phyloP scores from a whole-genome alignment of 2,113 vertebrate species.

The Rhegmatorhina hoffmannsi region DNA sequence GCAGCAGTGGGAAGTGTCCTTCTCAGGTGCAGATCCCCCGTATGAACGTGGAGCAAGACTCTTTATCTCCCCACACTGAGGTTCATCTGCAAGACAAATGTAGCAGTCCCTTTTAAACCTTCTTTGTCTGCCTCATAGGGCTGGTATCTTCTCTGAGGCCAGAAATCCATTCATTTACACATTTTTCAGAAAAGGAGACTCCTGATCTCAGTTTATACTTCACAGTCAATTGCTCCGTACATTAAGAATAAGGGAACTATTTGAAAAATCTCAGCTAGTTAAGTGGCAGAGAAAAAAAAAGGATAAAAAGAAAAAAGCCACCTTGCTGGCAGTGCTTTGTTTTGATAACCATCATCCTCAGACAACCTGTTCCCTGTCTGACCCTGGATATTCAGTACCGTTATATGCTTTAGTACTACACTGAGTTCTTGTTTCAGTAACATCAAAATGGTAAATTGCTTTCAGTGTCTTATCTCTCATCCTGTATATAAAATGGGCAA shows the following conservation, averaged over 20 bases:
- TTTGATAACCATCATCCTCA: background rate
- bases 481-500: background rate
- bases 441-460: constrained; percentile 30
- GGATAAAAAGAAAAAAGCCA: background rate
- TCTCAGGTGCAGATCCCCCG: background rate
- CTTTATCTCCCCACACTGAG: background rate
- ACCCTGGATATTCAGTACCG: constrained; percentile 34
- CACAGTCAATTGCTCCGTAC: background rate
- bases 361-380: background rate
- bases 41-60: background rate
- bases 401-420: background rate
- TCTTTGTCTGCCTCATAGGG: background rate
- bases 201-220: background rate
- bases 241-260: background rate
- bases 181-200: background rate
- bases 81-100: background rate
- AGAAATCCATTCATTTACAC: background rate
- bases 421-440: background rate
- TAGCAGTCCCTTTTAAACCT: background rate
- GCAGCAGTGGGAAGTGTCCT: background rate
- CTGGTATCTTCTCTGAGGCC: background rate
- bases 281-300: background rate
- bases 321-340: background rate
- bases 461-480: constrained; percentile 4
- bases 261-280: background rate